These are phyloP conservation scores for Suncus etruscus DNA, from an alignment of 2,113 vertebrate genomes.

Conservation along the genomic window DNA sequence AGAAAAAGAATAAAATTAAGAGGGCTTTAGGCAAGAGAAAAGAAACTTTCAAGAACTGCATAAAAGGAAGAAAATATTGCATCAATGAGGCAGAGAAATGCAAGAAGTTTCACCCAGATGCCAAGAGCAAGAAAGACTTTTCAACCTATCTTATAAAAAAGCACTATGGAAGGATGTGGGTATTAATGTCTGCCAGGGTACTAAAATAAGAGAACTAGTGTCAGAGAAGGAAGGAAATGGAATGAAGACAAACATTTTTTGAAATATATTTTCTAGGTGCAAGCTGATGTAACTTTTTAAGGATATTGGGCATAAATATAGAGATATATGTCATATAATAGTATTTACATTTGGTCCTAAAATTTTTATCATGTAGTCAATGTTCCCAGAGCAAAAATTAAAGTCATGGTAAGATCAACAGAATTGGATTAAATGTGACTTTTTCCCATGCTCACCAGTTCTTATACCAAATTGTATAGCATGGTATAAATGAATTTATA, in stretches of 20 bases:
- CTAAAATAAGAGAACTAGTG: background rate
- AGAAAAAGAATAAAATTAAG: conserved; percentile 80
- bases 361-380: background rate
- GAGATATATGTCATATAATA: background rate
- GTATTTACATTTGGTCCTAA: background rate
- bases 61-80: conserved; percentile 66
- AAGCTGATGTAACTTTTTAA: conserved; percentile 3
- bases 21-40: conserved; percentile 73
- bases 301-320: background rate
- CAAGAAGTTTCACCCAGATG: conserved; percentile 76
- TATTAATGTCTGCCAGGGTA: conserved; percentile 58
- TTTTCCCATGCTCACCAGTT: background rate
- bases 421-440: background rate
- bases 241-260: conserved; percentile 47
- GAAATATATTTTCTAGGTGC: conserved; percentile 31
- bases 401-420: background rate
- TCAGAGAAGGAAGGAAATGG: conserved; percentile 11
- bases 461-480: background rate
- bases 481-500: background rate
- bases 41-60: conserved; percentile 67
- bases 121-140: conserved; percentile 70
- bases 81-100: conserved; percentile 72
- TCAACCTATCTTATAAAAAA: conserved; percentile 61
- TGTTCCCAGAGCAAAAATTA: background rate
- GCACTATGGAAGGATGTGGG: background rate